Evolutionary conservation across 2,113 vertebrate species (phyloP), one percentile per base, ranked within the genome.

Genomic region (Pachyramphus minor): DNA sequence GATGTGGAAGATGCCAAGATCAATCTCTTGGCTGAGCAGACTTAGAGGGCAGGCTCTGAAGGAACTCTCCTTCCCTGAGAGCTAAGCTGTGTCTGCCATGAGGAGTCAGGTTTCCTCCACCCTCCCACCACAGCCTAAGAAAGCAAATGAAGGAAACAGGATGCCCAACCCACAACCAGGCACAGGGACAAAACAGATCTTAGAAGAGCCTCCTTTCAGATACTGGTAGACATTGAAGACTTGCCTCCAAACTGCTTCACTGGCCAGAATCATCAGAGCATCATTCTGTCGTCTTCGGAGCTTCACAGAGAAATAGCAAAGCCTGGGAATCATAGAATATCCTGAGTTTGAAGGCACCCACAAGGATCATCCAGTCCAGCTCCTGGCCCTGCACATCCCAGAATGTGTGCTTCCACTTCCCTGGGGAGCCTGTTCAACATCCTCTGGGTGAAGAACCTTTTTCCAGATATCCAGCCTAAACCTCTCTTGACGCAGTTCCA

Each of bases 381-480:
- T 1, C 0, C 78, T 14, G 11, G 1, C 62, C 45, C 47, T 68
- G 78, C 78, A 31, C 30, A 53, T 2, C 30, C 62, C 55, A 35
- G 9, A 14, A 41, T 35, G 87, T 0, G 13, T 23, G 8, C 25
- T 50, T 50, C n/a, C 58, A 59, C n/a, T 37, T 15, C 45, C 78
- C 53, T 71, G 64, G 55, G 55, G 28, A 69, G 55, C 28, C 39
- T 69, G 47, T 24, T 17, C 74, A 71, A 20, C 23, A 55, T 41
- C 39, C 30, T 55, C n/a, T 55, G 53, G 27, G 22, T 15, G 33
- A 28, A 59, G 33, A 33, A 0, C 9, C 12, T 74, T 73, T 11
- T 2, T 25, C 19, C 21, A 11, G n/a, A 59, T 1, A 0, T 6
- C 41, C 25, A 3, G 2, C 13, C 24, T 5, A 11, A 76, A 0